Evolutionary conservation across 2,113 vertebrate species (phyloP), one percentile per base, ranked within the genome.

Genomic region (Phyllopteryx taeniolatus): DNA sequence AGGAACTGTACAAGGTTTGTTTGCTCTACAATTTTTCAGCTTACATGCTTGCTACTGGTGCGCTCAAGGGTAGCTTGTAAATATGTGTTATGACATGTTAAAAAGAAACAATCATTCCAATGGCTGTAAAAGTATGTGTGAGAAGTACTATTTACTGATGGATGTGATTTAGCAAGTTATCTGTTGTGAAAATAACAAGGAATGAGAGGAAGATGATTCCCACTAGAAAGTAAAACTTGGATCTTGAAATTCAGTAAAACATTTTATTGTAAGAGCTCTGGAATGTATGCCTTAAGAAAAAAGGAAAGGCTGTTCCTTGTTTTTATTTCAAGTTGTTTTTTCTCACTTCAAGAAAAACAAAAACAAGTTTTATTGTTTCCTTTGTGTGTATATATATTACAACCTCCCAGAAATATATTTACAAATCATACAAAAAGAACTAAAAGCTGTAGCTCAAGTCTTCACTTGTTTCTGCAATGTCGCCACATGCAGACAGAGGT

Each of bases 391-490:
- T 76, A 72, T 84, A 84, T 87, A 74, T 87, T 82, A 86, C 90
- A 92, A 84, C 75, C 81, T 80, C 61, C 72, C 70, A 76, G n/a
- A 71, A 71, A 59, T 47, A 63, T 92, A 93, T 92, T 91, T 93
- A 94, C 92, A 93, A 85, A 83, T 82, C 79, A 87, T 91, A 90
- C 89, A 92, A 92, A 82, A 88, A 84, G 62, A 81, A 70, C 31
- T 20, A 78, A 84, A 86, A 80, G 73, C 71, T 74, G 70, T 2
- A 4, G 61, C 47, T 68, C 68, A 8, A 57, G 43, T 1, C 3
- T 56, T 73, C 61, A 53, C 1, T 54, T 27, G 33, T 71, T 81
- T 75, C 71, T 70, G 44, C 39, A 66, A 73, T 67, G 9, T 68
- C 51, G 22, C 39, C 12, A 44, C 57, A 68, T 44, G 59, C 22